Evolutionary conservation across 2,888 invertebrate genomes (phyloP).

Genomic region (Lucinisca nassula): DNA sequence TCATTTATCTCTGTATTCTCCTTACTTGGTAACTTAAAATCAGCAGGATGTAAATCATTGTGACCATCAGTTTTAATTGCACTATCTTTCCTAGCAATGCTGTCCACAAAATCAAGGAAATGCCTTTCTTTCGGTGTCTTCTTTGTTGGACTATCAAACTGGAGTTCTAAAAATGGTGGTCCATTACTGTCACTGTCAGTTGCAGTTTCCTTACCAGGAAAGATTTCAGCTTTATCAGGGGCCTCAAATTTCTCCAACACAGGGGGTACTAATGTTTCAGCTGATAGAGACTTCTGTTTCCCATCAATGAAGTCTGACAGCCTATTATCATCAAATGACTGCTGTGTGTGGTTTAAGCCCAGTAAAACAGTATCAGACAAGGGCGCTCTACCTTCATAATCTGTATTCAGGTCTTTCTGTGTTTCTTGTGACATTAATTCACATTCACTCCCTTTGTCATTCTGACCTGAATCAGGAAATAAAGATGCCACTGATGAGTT

Average conservation of each 20-base stretch:
- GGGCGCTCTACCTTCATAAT: neutral
- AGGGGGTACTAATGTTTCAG: neutral
- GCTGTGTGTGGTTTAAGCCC: neutral
- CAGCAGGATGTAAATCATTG: neutral
- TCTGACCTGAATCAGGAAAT: neutral
- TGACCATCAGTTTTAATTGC: neutral
- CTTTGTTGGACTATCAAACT: constrained; percentile 9
- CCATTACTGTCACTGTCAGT: neutral
- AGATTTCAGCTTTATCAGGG: neutral
- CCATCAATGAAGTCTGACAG: neutral
- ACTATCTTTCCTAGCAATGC: neutral
- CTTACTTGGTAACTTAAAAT: neutral
- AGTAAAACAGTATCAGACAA: neutral
- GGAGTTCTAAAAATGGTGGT: neutral
- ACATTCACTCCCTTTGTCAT: neutral
- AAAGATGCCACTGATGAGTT: neutral
- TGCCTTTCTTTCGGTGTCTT: constrained; percentile 62
- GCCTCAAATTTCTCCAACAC: neutral
- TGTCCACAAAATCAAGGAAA: constrained; percentile 61
- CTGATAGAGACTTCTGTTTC: neutral
- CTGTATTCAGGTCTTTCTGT: neutral
- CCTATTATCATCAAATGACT: neutral
- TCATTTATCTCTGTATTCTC: neutral
- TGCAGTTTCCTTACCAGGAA: neutral
- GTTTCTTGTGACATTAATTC: neutral